Evolutionary conservation across 2,797 vertebrate species (phyloP).

Genomic region (Macropus fuliginosus): DNA sequence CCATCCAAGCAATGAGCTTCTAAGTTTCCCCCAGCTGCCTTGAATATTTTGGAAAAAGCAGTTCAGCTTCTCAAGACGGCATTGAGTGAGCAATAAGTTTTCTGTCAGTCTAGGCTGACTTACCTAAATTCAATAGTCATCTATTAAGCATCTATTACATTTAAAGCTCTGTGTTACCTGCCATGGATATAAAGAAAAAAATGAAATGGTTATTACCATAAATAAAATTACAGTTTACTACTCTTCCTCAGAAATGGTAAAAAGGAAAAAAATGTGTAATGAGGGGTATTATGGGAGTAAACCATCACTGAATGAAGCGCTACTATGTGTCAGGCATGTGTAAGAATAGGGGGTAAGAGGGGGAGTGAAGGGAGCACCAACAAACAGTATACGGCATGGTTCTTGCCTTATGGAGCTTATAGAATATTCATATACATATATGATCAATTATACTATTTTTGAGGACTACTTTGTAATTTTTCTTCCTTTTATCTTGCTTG

Average conservation of each 20-base stretch:
- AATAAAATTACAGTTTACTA: background rate
- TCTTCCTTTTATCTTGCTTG: background rate
- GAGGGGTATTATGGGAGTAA: background rate
- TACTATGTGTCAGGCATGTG: background rate
- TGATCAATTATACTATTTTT: background rate
- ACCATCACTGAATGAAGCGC: background rate
- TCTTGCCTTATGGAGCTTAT: background rate
- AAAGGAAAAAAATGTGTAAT: background rate
- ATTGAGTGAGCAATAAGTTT: background rate
- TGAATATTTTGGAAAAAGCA: background rate
- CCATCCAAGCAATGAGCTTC: background rate
- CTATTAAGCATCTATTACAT: background rate
- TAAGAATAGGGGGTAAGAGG: background rate
- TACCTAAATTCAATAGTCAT: background rate
- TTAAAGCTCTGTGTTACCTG: background rate
- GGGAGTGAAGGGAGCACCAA: background rate
- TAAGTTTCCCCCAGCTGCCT: background rate
- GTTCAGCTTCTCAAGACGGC: background rate
- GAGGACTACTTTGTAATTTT: background rate
- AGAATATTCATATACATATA: background rate
- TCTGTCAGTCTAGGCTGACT: background rate
- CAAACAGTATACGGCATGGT: background rate
- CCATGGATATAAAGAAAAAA: background rate
- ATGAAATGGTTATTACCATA: background rate
- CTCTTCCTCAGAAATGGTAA: background rate